phyloP scores from a whole-genome alignment of 2,113 vertebrate species.

The Erythrolamprus reginae region DNA sequence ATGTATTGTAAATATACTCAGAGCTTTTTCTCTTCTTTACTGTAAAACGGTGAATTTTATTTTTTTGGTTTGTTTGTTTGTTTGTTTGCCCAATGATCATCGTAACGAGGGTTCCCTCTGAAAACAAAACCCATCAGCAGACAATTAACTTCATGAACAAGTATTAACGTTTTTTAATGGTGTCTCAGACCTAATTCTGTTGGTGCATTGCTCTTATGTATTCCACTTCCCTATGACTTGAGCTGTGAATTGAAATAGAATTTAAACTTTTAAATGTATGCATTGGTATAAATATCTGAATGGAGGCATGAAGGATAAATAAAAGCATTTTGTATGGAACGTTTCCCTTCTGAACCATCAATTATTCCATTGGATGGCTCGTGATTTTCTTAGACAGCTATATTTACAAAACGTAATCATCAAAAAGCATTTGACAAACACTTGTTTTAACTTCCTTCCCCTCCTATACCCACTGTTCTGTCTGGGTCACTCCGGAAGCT shows the following conservation, averaged over 20 bases:
- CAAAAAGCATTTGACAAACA: conserved; percentile 39
- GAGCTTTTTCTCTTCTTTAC: conserved; percentile 90
- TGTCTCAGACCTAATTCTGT: conserved; percentile 94
- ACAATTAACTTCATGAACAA: conserved; percentile 86
- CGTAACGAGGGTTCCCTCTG: conserved; percentile 87
- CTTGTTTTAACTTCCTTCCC: neutral
- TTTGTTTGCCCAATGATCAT: conserved; percentile 78
- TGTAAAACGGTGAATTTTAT: conserved; percentile 82
- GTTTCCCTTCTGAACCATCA: conserved; percentile 39
- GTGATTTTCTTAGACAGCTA: conserved; percentile 53
- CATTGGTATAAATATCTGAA: conserved; percentile 98
- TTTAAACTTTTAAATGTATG: conserved; percentile 99
- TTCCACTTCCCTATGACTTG: conserved; percentile 95
- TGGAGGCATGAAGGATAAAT: conserved; percentile 99
- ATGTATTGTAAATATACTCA: conserved; percentile 99
- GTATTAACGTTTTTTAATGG: conserved; percentile 86
- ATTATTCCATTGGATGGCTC: conserved; percentile 69
- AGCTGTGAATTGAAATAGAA: conserved; percentile 99
- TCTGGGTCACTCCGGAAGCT: too few species aligned
- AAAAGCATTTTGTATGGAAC: conserved; percentile 99
- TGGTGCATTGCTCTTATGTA: conserved; percentile 97
- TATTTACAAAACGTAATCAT: neutral
- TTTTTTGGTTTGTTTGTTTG: neutral
- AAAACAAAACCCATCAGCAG: conserved; percentile 85
- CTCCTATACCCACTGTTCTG: too few species aligned